Evolutionary conservation across 92 coral and sea anemone species (phyloP), one percentile per base, ranked within the genome.

Genomic region (Zoanthus gigantus): DNA sequence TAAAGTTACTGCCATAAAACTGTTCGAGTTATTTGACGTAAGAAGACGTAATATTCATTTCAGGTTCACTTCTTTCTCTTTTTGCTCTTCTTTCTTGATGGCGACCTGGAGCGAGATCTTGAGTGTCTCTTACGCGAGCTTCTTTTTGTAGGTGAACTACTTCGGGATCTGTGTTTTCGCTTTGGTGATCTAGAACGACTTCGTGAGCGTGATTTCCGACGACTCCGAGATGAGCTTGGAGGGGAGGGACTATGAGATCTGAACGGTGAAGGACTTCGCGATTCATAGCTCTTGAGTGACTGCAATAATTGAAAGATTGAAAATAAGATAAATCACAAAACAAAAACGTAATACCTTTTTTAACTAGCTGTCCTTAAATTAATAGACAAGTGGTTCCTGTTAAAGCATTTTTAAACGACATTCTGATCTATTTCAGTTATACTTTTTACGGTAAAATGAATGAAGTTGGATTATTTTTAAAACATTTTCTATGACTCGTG

Each of bases 271-370:
- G 98, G 99, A 71, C 96, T 92, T 82, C 98, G 88, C 12, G 99
- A 97, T 58, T 94, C 96, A 88, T 97, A 97, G 73, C 95, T 87
- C 88, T 97, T 97, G 17, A 97, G 90, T 1, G 99, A 95, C 99
- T 97, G 82, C 65, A 83, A 68, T 48, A 71, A 45, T 13, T 16
- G 2, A 67, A 71, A 74, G 14, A 85, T 9, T 32, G 44, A 34
- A 16, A 18, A 47, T 53, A 14, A 47, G 16, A 7, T 60, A 37
- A 23, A 23, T 9, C 44, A 30, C 5, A 8, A 60, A 42, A 30
- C 5, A 8, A 57, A 32, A 72, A 12, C 0, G 0, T 14, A 45
- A 29, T 7, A 7, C 16, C 29, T 16, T 16, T 17, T 14, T 23
- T 16, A 1, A 28, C 16, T 63, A 63, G 4, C 29, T 14, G 69